phyloP scores from a whole-genome alignment of 2,113 vertebrate genomes.

The Aix galericulata region DNA sequence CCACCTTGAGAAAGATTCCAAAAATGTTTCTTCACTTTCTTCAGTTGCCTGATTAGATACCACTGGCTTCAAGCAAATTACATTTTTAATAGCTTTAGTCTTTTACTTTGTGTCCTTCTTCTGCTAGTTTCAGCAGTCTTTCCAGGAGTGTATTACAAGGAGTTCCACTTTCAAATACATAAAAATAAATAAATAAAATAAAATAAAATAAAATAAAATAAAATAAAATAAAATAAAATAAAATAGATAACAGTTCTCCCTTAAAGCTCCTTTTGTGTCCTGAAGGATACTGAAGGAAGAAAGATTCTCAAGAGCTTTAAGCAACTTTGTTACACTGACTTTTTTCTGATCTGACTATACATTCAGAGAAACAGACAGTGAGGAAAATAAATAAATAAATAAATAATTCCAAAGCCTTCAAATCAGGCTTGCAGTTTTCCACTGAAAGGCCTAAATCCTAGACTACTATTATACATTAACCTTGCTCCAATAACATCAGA shows the following conservation, averaged over 20 bases:
- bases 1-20: neutral
- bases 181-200: too few relatives aligned
- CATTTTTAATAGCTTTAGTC: neutral
- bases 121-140: neutral
- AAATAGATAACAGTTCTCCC: neutral
- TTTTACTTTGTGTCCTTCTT: neutral
- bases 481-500: neutral
- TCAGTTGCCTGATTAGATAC: neutral
- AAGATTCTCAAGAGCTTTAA: neutral
- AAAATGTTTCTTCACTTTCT: neutral
- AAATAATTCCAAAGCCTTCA: neutral
- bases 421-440: neutral
- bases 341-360: neutral
- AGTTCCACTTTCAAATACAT: neutral
- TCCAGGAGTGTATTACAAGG: neutral
- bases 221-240: neutral
- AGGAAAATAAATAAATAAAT: neutral
- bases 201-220: too few relatives aligned
- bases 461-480: neutral
- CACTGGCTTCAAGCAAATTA: neutral
- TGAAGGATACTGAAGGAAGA: neutral
- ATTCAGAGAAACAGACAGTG: neutral
- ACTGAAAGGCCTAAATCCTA: neutral
- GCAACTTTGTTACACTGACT: neutral
- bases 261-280: neutral